phyloP scores from a whole-genome alignment of 2,888 invertebrate genomes.

The Scrobipalpa atriplicella region DNA sequence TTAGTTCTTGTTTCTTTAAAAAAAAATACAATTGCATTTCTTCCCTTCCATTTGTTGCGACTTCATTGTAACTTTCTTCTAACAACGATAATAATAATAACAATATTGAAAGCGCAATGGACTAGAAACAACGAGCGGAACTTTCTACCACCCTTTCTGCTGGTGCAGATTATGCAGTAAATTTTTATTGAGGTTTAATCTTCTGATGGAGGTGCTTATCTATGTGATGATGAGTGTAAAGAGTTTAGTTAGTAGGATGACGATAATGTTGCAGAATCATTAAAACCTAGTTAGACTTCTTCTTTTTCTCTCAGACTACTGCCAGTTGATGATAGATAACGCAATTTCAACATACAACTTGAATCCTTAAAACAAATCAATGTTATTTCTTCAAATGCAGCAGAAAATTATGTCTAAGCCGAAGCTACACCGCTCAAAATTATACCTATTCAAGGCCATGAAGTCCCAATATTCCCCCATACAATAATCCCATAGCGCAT shows the following conservation, averaged over 20 bases:
- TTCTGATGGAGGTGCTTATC: not conserved
- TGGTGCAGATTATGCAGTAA: conserved; percentile 13
- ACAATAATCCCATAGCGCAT: not conserved
- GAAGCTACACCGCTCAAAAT: not conserved
- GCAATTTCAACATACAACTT: too few species aligned
- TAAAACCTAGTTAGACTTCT: too few species aligned
- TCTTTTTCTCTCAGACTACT: too few species aligned
- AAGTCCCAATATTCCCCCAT: conserved; percentile 11
- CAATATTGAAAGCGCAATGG: conserved; percentile 24
- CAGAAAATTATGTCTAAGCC: not conserved
- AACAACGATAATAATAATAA: conserved; percentile 25
- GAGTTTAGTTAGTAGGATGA: not conserved
- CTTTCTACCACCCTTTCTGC: not conserved
- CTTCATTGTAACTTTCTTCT: conserved; percentile 25
- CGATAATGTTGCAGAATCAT: not conserved
- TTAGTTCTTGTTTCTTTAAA: conserved; percentile 6
- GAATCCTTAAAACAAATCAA: too few species aligned
- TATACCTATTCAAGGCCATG: not conserved
- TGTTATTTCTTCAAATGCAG: too few species aligned
- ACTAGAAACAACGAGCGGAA: conserved; percentile 5
- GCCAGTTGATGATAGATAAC: too few species aligned
- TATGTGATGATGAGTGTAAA: not conserved
- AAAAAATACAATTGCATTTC: conserved; percentile 5
- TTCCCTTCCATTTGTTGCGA: conserved; percentile 20
- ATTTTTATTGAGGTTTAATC: conserved; percentile 17